Evolutionary conservation across 2,888 invertebrate species (phyloP), one percentile per base, ranked within the genome.

Genomic region (Ferdinandea cuprea): DNA sequence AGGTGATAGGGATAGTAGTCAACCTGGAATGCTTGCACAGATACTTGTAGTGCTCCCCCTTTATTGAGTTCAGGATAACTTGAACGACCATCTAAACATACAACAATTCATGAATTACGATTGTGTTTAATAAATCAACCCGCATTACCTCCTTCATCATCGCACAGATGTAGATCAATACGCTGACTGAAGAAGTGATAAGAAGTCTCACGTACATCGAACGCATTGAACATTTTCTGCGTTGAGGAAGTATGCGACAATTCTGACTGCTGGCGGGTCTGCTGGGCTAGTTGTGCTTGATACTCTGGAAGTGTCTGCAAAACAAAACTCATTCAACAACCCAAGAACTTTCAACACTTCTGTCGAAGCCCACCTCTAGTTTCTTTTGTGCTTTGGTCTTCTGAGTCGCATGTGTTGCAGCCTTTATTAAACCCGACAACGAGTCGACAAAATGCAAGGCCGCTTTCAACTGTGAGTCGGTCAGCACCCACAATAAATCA

Each of bases 1-100:
- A 97, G 93, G 91, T 99, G 98, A 92, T 98, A 99, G 0, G 99
- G 99, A 92, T 99, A 99, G 88, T 96, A 95, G 90, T 99, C 99
- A 1, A 98, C 92, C 91, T 96, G 96, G 92, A 96, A 95, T 89
- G 95, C 95, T 85, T 95, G 94, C 42, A 99, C 92, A 0, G 96
- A 96, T 76, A 99, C 94, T 92, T 99, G 99, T 65, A 99, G 91
- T 0, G 99, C 98, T 1, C 98, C 99, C 1, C 98, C 98, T 85
- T 96, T 96, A 86, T 95, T 94, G 21, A 98, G 91, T 42, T 96
- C 95, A 0, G 97, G 96, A 92, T 97, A 95, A 79, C 94, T 93
- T 0, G 97, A 97, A 85, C 97, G 92, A 1, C 97, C 97, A 91
- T 94, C 96, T 96, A 89, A 21, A 48, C 25, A 11, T 28, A 40